Conservation (phyloP, 2,888 invertebrate species). For the Drosophila cognata region DNA sequence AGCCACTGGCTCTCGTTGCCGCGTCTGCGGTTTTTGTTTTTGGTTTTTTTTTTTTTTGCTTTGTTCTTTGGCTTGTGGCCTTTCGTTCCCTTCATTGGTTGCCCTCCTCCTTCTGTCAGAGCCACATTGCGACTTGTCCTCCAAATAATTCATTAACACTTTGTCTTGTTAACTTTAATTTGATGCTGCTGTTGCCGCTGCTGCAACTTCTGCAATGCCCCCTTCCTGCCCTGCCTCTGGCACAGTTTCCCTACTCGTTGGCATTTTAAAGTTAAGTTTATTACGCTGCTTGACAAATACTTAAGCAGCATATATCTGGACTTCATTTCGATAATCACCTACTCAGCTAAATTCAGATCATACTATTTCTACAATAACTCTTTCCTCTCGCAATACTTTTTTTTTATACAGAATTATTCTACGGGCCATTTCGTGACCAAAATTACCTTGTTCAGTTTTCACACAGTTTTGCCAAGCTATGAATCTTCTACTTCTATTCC, state of each 20-base stretch:
- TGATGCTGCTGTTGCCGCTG: slow-evolving; percentile 52
- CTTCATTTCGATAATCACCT: slow-evolving; percentile 24
- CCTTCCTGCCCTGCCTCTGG: neutral
- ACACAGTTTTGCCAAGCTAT: neutral
- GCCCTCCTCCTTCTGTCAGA: slow-evolving; percentile 27
- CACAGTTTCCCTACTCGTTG: slow-evolving; percentile 24
- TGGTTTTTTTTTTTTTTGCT: slow-evolving; percentile 14
- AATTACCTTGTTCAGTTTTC: neutral
- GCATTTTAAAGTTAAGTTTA: slow-evolving; percentile 42
- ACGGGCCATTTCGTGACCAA: neutral
- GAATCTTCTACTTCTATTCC: neutral
- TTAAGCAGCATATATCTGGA: slow-evolving; percentile 30
- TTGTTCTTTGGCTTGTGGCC: slow-evolving; percentile 27
- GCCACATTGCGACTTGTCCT: slow-evolving; percentile 80
- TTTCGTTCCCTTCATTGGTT: slow-evolving; percentile 15
- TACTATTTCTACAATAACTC: neutral
- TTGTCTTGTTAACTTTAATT: slow-evolving; percentile 81
- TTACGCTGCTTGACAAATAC: slow-evolving; percentile 40
- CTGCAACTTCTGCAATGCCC: slow-evolving; percentile 4
- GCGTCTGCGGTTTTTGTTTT: slow-evolving; percentile 59
- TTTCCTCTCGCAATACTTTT: neutral
- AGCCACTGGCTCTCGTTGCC: slow-evolving; percentile 37
- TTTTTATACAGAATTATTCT: neutral
- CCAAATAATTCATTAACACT: slow-evolving; percentile 85
- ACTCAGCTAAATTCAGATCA: neutral